phyloP scores from a whole-genome alignment of 2,888 invertebrate species.

The Bibio marci region DNA sequence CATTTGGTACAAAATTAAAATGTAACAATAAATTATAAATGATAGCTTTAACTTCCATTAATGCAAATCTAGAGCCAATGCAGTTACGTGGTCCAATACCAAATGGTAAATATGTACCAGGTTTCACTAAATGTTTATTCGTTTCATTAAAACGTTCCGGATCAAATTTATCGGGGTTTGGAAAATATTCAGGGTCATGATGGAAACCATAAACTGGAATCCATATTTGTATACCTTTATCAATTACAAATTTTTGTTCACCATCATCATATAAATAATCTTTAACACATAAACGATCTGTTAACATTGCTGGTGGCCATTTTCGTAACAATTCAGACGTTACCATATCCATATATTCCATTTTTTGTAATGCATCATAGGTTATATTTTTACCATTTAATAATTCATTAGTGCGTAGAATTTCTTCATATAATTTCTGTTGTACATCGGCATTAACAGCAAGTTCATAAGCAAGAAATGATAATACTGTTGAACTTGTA shows the following conservation, averaged over 20 bases:
- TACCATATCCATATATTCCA: constrained; percentile 45
- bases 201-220: constrained; percentile 32
- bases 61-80: constrained; percentile 16
- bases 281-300: constrained; percentile 34
- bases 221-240: constrained; percentile 17
- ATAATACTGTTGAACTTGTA: constrained; percentile 28
- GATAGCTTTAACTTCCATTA: constrained; percentile 20
- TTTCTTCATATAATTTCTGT: constrained; percentile 28
- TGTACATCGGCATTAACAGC: constrained; percentile 26
- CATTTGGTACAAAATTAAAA: constrained; percentile 18
- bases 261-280: constrained; percentile 27
- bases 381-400: constrained; percentile 26
- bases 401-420: constrained; percentile 27
- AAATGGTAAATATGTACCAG: constrained; percentile 35
- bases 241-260: constrained; percentile 16
- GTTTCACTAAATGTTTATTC: constrained; percentile 32
- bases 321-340: constrained; percentile 33
- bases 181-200: constrained; percentile 32
- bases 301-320: constrained; percentile 29
- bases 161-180: constrained; percentile 37
- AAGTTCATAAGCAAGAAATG: constrained; percentile 27
- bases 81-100: constrained; percentile 13
- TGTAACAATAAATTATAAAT: constrained; percentile 16
- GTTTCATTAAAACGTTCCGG: constrained; percentile 40
- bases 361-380: constrained; percentile 33